These are phyloP conservation scores for Papilio polyxenes DNA, from an alignment of 1,140 invertebrate genomes.

Conservation along the genomic window DNA sequence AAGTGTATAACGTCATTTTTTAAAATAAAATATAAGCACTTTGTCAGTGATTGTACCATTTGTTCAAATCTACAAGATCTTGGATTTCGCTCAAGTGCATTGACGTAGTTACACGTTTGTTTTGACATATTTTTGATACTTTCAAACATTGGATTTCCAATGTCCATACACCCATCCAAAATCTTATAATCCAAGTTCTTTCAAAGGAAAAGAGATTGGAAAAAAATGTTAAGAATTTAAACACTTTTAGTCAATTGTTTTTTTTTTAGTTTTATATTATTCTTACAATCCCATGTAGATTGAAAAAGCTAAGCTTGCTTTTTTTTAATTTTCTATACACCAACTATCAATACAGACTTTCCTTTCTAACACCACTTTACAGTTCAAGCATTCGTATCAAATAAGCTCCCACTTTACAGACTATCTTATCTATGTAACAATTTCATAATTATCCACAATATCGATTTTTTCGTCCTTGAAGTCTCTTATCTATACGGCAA, in stretches of 20 bases:
- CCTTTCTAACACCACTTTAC: neutral
- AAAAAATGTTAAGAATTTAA: too few species aligned
- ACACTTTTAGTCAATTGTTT: too few species aligned
- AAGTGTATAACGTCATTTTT: too few species aligned
- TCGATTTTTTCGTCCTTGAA: slow-evolving; percentile 15
- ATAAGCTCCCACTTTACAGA: neutral
- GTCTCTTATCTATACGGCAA: neutral
- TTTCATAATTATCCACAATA: slow-evolving; percentile 7
- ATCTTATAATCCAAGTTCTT: neutral
- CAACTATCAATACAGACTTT: neutral
- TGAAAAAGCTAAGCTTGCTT: too few species aligned
- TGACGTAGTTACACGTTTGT: slow-evolving; percentile 7
- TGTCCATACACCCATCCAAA: neutral
- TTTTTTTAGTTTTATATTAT: too few species aligned
- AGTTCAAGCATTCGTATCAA: slow-evolving; percentile 8
- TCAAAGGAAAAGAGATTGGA: too few species aligned
- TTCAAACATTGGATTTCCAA: neutral
- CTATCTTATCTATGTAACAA: slow-evolving; percentile 11
- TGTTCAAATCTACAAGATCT: slow-evolving; percentile 11
- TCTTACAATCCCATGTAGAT: too few species aligned
- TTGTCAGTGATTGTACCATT: neutral
- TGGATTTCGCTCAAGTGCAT: neutral
- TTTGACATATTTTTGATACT: slow-evolving; percentile 5
- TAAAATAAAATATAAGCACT: neutral
- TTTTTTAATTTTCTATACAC: neutral